A percentile compares a stretch with the other conserved stretches of the same genome.
These are phyloP conservation scores for Camponotus fellah DNA, from an alignment of 2,888 invertebrate species.

Conservation along the genomic window DNA sequence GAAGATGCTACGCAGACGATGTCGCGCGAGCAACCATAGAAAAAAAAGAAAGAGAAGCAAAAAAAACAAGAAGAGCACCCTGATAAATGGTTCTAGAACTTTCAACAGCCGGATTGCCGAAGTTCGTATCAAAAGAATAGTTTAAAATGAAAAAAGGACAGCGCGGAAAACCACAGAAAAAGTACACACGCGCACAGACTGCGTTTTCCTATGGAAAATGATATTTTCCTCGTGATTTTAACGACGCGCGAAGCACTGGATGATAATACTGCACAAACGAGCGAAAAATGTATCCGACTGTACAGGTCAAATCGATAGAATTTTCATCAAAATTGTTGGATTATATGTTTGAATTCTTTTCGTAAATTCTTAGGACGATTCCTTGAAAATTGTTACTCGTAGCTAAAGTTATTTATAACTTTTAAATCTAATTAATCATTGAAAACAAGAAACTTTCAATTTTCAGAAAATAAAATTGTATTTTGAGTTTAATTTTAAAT, in stretches of 20 bases:
- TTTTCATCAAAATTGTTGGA: background rate
- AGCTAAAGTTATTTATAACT: background rate
- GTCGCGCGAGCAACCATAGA: conserved; percentile 38
- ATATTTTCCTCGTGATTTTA: conserved; percentile 46
- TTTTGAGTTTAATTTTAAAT: background rate
- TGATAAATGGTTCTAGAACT: conserved; percentile 51
- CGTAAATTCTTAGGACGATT: background rate
- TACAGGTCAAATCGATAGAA: background rate
- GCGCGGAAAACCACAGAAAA: conserved; percentile 29
- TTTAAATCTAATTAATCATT: background rate
- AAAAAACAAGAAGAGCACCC: conserved; percentile 26
- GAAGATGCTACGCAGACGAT: conserved; percentile 32
- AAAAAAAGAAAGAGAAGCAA: background rate
- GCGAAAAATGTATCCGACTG: background rate
- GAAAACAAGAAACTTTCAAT: background rate
- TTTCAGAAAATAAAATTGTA: background rate
- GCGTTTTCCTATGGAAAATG: conserved; percentile 31
- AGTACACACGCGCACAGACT: conserved; percentile 10
- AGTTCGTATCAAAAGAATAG: conserved; percentile 54
- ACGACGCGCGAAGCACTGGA: conserved; percentile 4
- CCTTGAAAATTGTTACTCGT: background rate
- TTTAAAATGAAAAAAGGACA: conserved; percentile 50
- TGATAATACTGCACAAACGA: background rate
- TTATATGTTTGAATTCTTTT: background rate
- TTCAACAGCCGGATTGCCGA: conserved; percentile 53